These are phyloP conservation scores for Scomber scombrus DNA, from an alignment of 2,113 vertebrate species.

Conservation along the genomic window DNA sequence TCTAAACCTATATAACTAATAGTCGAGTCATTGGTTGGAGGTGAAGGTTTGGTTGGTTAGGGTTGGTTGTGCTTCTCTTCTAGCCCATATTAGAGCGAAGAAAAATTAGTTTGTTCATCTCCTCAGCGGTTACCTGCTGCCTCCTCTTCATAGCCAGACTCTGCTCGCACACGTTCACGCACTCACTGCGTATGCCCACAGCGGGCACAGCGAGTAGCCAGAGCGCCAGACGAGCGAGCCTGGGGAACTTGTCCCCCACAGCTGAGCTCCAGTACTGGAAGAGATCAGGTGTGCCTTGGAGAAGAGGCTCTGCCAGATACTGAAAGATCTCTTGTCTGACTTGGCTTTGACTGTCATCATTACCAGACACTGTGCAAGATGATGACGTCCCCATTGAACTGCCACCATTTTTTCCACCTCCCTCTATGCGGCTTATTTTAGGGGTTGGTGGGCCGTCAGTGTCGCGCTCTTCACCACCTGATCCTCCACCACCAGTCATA, in stretches of 20 bases:
- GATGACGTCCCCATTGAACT: conserved; percentile 41
- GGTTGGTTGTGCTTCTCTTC: conserved; percentile 58
- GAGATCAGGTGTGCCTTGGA: conserved; percentile 90
- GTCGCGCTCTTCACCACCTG: conserved; percentile 89
- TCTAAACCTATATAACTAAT: conserved; percentile 82
- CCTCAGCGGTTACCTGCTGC: conserved; percentile 94
- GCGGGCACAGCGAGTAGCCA: conserved; percentile 98
- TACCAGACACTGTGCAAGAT: conserved; percentile 55
- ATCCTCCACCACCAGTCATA: conserved; percentile 84
- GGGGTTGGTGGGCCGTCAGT: conserved; percentile 84
- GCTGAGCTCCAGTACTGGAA: conserved; percentile 98
- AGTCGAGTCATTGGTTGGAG: conserved; percentile 76
- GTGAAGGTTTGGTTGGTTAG: conserved; percentile 72
- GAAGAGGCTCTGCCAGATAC: conserved; percentile 85
- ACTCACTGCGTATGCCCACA: conserved; percentile 93
- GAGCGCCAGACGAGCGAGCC: conserved; percentile 94
- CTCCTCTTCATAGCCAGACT: conserved; percentile 94
- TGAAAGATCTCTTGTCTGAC: conserved; percentile 91
- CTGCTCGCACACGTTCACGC: conserved; percentile 95
- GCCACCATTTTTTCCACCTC: conserved; percentile 74
- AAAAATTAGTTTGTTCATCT: conserved; percentile 99
- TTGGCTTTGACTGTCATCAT: conserved; percentile 81
- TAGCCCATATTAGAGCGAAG: conserved; percentile 99
- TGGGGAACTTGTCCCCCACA: conserved; percentile 92
- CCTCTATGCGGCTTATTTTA: conserved; percentile 90